Base-by-base conservation (phyloP, 1,140 invertebrate species). In the Penaeus chinensis region DNA sequence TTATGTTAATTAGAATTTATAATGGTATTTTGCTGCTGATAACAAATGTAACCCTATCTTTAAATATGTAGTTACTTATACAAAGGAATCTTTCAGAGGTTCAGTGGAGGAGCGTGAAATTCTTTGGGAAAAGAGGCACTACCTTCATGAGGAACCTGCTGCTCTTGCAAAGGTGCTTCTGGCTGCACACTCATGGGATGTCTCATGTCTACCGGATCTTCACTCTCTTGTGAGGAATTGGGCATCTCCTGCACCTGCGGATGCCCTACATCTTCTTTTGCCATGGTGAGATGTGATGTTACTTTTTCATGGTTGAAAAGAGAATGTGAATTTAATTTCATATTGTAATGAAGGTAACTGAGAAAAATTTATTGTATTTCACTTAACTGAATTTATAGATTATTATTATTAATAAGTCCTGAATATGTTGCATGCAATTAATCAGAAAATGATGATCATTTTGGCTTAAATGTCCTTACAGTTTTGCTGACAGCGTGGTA, bases 121-220 rank as follows among this genome's bases (percentile, higher is more conserved):
- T 66, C 94, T 99, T 84, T 99, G 98, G 98, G 96, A 98, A 91
- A 98, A 98, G 91, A 94, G 98, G 18, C 95, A 98, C 91, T 98
- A 98, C 93, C 93, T 99, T 37, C 95, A 96, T 80, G 94, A 96
- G 74, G 94, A 96, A 91, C 96, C 98, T 0, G 94, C 96, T 91
- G 97, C 98, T 2, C 92, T 99, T 91, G 97, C 98, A 11, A 96
- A 98, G 91, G 96, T 99, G 24, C 93, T 99, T 87, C 93, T 97
- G 89, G 96, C 97, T 0, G 96, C 97, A 60, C 96, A 96, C 84
- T 96, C 95, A 91, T 98, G 97, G 97, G 96, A 97, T 91, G 96
- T 95, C 92, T 95, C 95, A 1, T 96, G 95, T 92, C 93, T 99
- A 24, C 94, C 95, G 3, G 97, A 98, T 92, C 94, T 99, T 60